Conservation (phyloP, 1,140 invertebrate genomes). For the Macrobrachium nipponense region DNA sequence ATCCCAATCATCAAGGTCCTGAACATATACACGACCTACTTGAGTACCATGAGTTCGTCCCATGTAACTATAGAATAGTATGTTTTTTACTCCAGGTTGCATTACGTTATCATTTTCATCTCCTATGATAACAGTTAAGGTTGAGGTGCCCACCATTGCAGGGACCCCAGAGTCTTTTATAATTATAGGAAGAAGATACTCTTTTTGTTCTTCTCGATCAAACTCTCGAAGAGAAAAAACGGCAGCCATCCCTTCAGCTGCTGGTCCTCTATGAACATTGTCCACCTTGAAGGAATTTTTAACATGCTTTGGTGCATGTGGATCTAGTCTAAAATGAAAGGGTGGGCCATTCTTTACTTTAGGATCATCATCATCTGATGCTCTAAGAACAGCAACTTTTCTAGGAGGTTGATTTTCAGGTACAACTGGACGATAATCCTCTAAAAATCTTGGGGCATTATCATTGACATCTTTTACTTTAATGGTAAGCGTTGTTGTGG, state of each 20-base stretch:
- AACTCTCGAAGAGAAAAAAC: conserved; percentile 90
- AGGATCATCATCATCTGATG: conserved; percentile 94
- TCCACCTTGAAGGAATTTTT: conserved; percentile 93
- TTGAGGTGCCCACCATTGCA: conserved; percentile 91
- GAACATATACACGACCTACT: conserved; percentile 95
- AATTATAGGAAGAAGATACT: conserved; percentile 93
- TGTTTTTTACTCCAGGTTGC: conserved; percentile 95
- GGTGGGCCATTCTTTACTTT: conserved; percentile 95
- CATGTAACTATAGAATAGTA: conserved; percentile 95
- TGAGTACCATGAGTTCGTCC: conserved; percentile 78
- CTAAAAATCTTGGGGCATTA: conserved; percentile 74
- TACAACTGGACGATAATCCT: conserved; percentile 92
- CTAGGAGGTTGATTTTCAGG: conserved; percentile 89
- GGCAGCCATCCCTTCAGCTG: conserved; percentile 95
- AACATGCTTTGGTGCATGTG: conserved; percentile 93
- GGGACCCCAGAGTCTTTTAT: conserved; percentile 91
- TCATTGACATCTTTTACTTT: conserved; percentile 97
- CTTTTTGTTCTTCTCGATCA: conserved; percentile 94
- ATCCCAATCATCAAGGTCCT: conserved; percentile 98
- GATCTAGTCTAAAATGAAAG: conserved; percentile 93
- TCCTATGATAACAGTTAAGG: conserved; percentile 91
- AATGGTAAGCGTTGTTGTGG: conserved; percentile 93
- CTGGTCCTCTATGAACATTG: conserved; percentile 93
- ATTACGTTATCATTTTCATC: conserved; percentile 97
- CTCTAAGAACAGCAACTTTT: conserved; percentile 92